These are phyloP conservation scores for Andrena flavipes DNA, from an alignment of 2,888 invertebrate species.

Conservation along the genomic window DNA sequence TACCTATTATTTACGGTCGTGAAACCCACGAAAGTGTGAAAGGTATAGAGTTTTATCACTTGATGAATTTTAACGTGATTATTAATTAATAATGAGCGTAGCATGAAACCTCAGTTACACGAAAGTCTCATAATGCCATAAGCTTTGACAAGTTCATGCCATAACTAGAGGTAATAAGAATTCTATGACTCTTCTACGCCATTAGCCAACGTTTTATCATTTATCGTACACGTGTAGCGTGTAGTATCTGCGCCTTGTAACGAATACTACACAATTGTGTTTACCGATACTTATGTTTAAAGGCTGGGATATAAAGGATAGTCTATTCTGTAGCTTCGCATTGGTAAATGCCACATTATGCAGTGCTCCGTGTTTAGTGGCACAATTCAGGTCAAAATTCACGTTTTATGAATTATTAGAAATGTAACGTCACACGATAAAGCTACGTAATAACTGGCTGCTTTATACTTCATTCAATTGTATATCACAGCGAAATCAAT, in stretches of 20 bases:
- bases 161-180: not conserved
- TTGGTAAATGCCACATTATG: not conserved
- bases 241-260: not conserved
- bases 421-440: not conserved
- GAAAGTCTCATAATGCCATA: not conserved
- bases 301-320: not conserved
- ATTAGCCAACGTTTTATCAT: not conserved
- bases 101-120: not conserved
- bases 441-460: not conserved
- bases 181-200: not conserved
- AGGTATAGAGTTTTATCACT: not conserved
- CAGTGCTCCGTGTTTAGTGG: not conserved
- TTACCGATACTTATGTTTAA: not conserved
- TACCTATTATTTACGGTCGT: not conserved
- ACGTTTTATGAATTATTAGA: not conserved
- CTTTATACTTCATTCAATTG: not conserved
- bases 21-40: not conserved
- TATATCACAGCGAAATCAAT: too few species aligned
- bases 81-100: constrained; percentile 5
- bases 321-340: not conserved
- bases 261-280: not conserved
- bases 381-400: not conserved
- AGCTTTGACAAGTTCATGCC: not conserved
- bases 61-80: constrained; percentile 6
- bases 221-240: not conserved